Evolutionary conservation across 1,140 invertebrate species (phyloP).

Genomic region (Drosophila virilis): DNA sequence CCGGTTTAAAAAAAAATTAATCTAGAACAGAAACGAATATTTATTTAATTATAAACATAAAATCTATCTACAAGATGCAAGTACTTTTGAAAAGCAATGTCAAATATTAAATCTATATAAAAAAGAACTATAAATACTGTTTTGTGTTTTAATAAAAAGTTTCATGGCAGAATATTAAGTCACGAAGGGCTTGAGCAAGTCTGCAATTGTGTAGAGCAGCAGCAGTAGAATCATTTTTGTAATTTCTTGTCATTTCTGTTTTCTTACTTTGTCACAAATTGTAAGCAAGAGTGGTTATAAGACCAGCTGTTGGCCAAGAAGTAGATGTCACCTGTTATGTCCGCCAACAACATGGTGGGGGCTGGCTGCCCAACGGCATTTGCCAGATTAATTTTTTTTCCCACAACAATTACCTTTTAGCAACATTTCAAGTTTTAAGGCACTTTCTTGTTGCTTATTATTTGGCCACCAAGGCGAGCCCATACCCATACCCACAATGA

Average conservation of each 20-base stretch:
- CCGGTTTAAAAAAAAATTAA: too few relatives aligned
- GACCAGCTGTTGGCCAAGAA: conserved; percentile 32
- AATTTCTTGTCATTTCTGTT: neutral
- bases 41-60: too few relatives aligned
- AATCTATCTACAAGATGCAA: too few relatives aligned
- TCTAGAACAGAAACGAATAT: too few relatives aligned
- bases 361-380: conserved; percentile 22
- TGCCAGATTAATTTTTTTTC: conserved; percentile 39
- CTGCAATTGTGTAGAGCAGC: too few relatives aligned
- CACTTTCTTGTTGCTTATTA: conserved; percentile 27
- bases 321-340: conserved; percentile 33
- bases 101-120: too few relatives aligned
- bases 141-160: too few relatives aligned
- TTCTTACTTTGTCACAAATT: conserved; percentile 1
- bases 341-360: neutral
- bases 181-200: too few relatives aligned
- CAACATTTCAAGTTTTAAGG: conserved; percentile 9
- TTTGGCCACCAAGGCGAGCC: conserved; percentile 24
- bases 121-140: too few relatives aligned
- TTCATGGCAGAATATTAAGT: too few relatives aligned
- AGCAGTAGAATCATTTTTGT: neutral
- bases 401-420: conserved; percentile 13
- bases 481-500: conserved; percentile 9
- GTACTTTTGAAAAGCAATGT: too few relatives aligned
- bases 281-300: conserved; percentile 14